Evolutionary conservation across 2,797 vertebrate species (phyloP), one percentile per base, ranked within the genome.

Genomic region (Melanotaenia parkinsoni): DNA sequence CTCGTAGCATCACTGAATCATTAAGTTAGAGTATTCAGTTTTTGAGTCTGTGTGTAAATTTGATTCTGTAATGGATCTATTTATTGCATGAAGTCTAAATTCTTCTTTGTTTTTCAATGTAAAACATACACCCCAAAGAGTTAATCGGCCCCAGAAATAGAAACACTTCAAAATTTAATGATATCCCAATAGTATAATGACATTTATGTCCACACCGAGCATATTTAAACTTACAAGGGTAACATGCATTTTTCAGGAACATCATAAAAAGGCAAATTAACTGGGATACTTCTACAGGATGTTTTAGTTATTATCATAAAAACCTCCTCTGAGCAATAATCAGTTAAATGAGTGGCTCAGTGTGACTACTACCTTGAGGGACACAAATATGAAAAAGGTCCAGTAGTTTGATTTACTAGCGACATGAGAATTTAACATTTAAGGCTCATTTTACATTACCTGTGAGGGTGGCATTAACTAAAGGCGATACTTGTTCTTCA

Each of bases 331-430:
- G 43, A 20, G 43, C 43, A 7, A 5, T 45, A 6, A 18, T 18
- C 43, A 45, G 43, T 45, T n/a, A n/a, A 6, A 22, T 33, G 1
- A 43, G 14, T 63, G 60, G 58, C 13, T 59, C 35, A 2, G 18
- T 51, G 58, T 72, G 72, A 66, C 63, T 62, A 43, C 43, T 59
- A 45, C 66, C 74, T 76, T n/a, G 63, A 9, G 38, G 53, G 73
- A 82, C 62, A 67, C 43, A 63, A 71, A 72, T 58, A 67, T 0
- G 16, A 70, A 53, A 62, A 40, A 32, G 38, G 53, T 75, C 75
- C 62, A 7, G 2, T 28, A 18, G 33, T 2, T 66, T 56, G 26
- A 16, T 10, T 26, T 65, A 6, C 24, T 24, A 2, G 35, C n/a
- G 35, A 20, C 51, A 40, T 38, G 33, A 16, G 35, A 66, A 38